Evolutionary conservation across 1,140 invertebrate genomes (phyloP), one percentile per base, ranked within the genome.

Genomic region (Drosophila grimshawi): DNA sequence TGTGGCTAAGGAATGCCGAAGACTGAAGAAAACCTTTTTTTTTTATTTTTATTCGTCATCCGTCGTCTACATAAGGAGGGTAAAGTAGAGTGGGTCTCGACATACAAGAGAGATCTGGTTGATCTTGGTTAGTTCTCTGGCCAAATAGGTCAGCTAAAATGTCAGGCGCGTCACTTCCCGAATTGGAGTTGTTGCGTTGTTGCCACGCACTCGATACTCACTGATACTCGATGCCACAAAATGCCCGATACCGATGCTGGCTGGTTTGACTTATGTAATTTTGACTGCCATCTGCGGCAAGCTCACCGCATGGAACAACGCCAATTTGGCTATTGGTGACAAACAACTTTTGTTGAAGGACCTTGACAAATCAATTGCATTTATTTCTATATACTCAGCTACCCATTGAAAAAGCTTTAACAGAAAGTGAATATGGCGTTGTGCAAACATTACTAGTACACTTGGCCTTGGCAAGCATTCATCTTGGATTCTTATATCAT

Each of bases 241-340:
- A 2, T 37, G 35, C 35, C 10, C 7, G 53, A 8, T 19, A 11
- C 30, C n/a, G 43, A 45, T 27, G 41, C 56, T 6, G 8, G 30
- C 37, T n/a, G 10, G 8, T n/a, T n/a, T 29, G 57, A 59, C 77
- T 80, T 80, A 57, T 59, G 55, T 74, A 78, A 78, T 56, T 29
- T 30, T 70, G 62, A 27, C 64, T 77, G 61, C 80, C 80, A 70
- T 80, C 61, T 83, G 83, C 66, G 81, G 81, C 32, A 41, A 35
- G 8, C 6, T n/a, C n/a, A 33, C 32, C 53, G 10, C 65, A 59
- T 59, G 53, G 43, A 32, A 49, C 19, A 10, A 19, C 19, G 37
- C 74, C 53, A 52, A 64, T 80, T 80, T 86, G 89, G 88, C 53
- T 71, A 88, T 86, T 76, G 76, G 76, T 90, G 83, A 88, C 88